Base-by-base conservation (phyloP, 1,140 invertebrate species). In the Belonocnema kinseyi region DNA sequence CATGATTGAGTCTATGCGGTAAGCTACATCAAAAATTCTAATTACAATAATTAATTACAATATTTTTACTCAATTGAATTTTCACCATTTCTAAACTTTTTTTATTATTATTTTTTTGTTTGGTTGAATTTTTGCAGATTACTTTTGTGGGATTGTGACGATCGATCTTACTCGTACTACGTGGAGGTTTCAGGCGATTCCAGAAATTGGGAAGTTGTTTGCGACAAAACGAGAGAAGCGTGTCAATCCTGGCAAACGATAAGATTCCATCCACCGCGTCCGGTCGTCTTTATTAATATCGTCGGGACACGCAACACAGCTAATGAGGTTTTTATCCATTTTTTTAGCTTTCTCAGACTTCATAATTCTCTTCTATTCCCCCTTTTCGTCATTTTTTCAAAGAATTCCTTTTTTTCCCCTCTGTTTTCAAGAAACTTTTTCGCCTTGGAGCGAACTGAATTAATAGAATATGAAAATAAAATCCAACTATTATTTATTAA, bases 61-160 rank as follows among this genome's bases (percentile, higher is more conserved):
- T 56, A 11, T 56, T 56, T 56, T 54, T 54, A 7, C 17, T 54
- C 1, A n/a, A 17, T 54, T 17, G 17, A 17, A 10, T 54, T 54
- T 54, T 1, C 0, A 17, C 7, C 7, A 17, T 54, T 17, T 54
- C 17, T 16, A n/a, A 17, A 54, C 16, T 74, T 71, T 79, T 77
- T 61, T 71, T 33, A 74, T 70, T 72, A 0, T 26, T 26, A 2
- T 26, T 26, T 26, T 26, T 26, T 26, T 26, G 21, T 26, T 26
- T n/a, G n/a, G 21, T 26, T 26, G 21, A 26, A 56, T 76, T 66
- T 73, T 78, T 85, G 14, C 82, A 96, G 96, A 85, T 92, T 99
- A 85, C 91, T 99, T 58, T 92, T 99, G 72, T 99, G 99, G 99
- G 98, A 99, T 92, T 99, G 97, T 91, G 99, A 99, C 92, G 97